Evolutionary conservation across 1,140 invertebrate species (phyloP), one percentile per base, ranked within the genome.

Genomic region (Nomia melanderi): DNA sequence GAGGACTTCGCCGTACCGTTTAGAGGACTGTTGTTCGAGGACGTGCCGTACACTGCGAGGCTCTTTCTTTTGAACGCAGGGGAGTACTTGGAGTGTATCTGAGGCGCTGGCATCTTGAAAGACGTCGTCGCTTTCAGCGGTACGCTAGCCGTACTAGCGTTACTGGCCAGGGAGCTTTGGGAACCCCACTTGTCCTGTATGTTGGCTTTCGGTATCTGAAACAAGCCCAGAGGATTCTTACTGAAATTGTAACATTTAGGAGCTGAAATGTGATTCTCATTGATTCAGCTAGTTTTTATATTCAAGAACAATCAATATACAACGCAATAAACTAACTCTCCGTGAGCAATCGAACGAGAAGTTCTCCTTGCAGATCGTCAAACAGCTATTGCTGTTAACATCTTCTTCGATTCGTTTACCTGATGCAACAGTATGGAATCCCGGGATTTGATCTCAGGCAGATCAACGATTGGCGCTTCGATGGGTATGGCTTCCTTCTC

Each of bases 371-470:
- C n/a, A n/a, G n/a, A n/a, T n/a, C n/a, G n/a, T n/a, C n/a, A n/a
- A n/a, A n/a, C 2, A 25, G 23, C 4, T 27, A 12, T 54, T 27
- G 0, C 4, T 6, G 2, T 56, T 27, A 25, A 3, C 9, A 0
- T 31, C 11, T 56, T n/a, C 1, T 7, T 50, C 20, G 12, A 23
- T 62, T 23, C n/a, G 20, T 62, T 81, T 81, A 90, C 88, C 87
- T 90, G 88, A 77, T 89, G 83, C 25, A 87, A 41, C 36, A 91
- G 74, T 79, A 93, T 92, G 3, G 91, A 91, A 78, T 93, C 92
- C 20, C 91, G 90, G 64, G 96, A 97, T 87, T 96, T 96, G 70
- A 98, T 97, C 92, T 96, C 96, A 1, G 97, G 97, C 59, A 96
- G 89, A 87, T 96, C 95, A 8, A 95, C 89, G 25, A 95, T 93